Conservation (phyloP, 2,113 vertebrate species). For the Chascanopsetta lugubris region DNA sequence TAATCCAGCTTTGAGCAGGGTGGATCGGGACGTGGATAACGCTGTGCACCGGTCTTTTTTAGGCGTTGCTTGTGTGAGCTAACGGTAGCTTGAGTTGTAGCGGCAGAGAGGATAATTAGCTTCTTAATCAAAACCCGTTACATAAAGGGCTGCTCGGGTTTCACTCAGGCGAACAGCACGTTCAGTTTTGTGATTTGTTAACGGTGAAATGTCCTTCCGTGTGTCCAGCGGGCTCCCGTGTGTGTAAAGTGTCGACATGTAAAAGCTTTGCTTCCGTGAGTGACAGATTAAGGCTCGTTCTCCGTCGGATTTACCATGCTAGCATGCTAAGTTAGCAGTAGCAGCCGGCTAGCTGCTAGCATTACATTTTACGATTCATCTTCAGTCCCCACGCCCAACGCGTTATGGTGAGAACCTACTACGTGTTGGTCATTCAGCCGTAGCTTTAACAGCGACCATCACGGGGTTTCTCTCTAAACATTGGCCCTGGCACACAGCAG, state of each 20-base stretch:
- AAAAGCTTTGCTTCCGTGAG: constrained; percentile 59
- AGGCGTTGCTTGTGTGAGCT: constrained; percentile 67
- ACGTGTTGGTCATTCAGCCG: no score
- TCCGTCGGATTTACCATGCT: constrained; percentile 71
- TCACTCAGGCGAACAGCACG: not conserved
- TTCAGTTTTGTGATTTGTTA: no score
- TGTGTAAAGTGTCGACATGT: constrained; percentile 32
- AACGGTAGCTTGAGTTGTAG: constrained; percentile 47
- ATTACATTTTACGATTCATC: constrained; percentile 15
- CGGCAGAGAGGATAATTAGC: constrained; percentile 50
- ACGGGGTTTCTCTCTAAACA: not conserved
- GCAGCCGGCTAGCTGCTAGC: constrained; percentile 46
- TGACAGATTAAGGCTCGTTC: constrained; percentile 71
- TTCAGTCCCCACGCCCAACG: not conserved
- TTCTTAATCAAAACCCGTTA: constrained; percentile 32
- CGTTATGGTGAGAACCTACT: not conserved
- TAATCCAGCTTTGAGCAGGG: constrained; percentile 42
- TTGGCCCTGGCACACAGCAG: not conserved
- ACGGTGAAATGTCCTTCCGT: not conserved
- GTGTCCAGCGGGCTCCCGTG: constrained; percentile 11
- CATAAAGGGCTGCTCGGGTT: not conserved
- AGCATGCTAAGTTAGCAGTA: constrained; percentile 45
- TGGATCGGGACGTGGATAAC: constrained; percentile 66
- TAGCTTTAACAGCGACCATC: not conserved
- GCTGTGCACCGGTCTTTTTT: constrained; percentile 73